Percentiles rank a stretch among this genome's conserved stretches.
These are phyloP conservation scores for Antechinus stuartii DNA, from an alignment of 2,113 vertebrate genomes.

Conservation along the genomic window DNA sequence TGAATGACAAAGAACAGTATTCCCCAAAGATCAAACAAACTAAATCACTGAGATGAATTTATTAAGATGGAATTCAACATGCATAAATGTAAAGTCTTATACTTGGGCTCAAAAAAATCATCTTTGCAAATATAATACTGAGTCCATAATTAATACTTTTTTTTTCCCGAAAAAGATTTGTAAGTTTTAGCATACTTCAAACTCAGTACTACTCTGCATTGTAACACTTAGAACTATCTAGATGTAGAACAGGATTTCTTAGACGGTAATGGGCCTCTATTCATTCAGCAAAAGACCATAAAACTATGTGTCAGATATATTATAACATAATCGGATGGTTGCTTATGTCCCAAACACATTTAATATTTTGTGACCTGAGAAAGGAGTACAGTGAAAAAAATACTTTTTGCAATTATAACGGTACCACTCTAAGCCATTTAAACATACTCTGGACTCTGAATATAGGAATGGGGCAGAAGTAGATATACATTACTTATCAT, in stretches of 20 bases:
- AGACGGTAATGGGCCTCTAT: background rate
- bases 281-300: background rate
- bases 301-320: background rate
- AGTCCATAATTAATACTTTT: no score
- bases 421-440: background rate
- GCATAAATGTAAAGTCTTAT: no score
- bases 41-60: no score
- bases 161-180: no score
- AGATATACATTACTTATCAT: background rate
- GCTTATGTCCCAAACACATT: background rate
- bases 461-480: background rate
- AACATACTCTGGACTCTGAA: background rate
- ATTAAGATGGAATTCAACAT: no score
- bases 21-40: no score
- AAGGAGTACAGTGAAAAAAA: background rate
- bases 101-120: no score
- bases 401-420: background rate
- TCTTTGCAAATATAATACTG: no score
- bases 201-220: background rate
- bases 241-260: background rate
- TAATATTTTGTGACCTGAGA: background rate
- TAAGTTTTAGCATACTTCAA: no score
- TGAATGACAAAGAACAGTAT: no score
- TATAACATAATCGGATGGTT: background rate
- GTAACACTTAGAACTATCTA: background rate